Evolutionary conservation across 2,888 invertebrate species (phyloP).

Genomic region (Sclerodermus sp.): DNA sequence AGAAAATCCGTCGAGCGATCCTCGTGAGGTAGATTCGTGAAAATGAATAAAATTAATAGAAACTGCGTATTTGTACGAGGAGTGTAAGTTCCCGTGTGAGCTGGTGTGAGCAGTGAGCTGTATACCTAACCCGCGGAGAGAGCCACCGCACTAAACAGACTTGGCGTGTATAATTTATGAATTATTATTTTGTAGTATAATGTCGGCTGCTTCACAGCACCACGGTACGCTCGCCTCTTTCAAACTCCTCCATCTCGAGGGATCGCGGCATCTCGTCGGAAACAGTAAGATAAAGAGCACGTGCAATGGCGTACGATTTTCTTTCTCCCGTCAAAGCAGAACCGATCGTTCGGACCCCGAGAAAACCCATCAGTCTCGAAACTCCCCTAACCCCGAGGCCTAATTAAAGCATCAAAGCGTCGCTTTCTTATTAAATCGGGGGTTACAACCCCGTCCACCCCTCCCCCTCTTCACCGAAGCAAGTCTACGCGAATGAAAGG

Average conservation of each 20-base stretch:
- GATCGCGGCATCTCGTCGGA: constrained; percentile 31
- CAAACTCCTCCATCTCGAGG: constrained; percentile 13
- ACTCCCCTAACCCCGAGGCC: no score
- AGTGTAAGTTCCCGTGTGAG: background rate
- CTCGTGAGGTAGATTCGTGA: no score
- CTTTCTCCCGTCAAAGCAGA: background rate
- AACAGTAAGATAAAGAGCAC: constrained; percentile 34
- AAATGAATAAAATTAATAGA: no score
- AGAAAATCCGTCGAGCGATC: no score
- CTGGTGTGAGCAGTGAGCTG: constrained; percentile 25
- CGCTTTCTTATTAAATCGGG: no score
- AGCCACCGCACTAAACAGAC: constrained; percentile 43
- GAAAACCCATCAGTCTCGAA: no score
- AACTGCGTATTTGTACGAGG: no score
- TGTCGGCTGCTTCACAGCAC: constrained; percentile 29
- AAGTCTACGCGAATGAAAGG: no score
- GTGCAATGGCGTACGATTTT: constrained; percentile 31
- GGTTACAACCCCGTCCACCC: no score
- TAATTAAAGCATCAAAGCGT: no score
- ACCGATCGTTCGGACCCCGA: background rate
- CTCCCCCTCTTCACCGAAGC: no score
- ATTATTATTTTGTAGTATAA: constrained; percentile 52
- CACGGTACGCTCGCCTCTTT: constrained; percentile 20
- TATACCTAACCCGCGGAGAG: constrained; percentile 24
- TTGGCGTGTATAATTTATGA: constrained; percentile 49